phyloP scores from a whole-genome alignment of 2,113 vertebrate genomes.

The Zosterops borbonicus region DNA sequence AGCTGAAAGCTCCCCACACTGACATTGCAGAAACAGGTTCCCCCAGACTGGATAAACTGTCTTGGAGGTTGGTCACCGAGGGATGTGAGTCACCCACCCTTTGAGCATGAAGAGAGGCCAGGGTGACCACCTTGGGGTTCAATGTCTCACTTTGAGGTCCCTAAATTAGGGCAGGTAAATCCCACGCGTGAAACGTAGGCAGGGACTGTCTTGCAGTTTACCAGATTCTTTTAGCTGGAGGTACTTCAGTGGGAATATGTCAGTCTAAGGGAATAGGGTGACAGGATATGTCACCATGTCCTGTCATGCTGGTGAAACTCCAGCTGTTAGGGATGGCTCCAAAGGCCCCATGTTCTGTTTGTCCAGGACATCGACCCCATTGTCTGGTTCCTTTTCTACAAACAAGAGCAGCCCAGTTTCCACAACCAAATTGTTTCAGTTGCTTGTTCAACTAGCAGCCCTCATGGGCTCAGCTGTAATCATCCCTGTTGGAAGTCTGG shows the following conservation, averaged over 20 bases:
- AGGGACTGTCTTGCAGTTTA: neutral
- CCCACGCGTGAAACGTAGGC: rapidly evolving
- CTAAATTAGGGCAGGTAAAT: neutral
- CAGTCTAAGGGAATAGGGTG: rapidly evolving
- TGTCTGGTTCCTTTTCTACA: neutral
- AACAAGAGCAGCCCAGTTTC: neutral
- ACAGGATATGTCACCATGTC: neutral
- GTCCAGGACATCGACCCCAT: neutral
- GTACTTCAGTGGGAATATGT: rapidly evolving
- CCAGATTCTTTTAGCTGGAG: too few relatives aligned
- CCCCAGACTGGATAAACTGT: rapidly evolving
- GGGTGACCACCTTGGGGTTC: neutral
- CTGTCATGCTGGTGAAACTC: neutral
- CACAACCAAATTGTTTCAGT: neutral
- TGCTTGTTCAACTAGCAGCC: neutral
- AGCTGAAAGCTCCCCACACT: neutral
- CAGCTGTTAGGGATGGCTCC: neutral
- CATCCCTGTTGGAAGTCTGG: too few relatives aligned
- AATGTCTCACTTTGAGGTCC: neutral
- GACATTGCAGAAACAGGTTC: neutral
- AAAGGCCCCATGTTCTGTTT: neutral
- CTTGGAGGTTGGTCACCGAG: neutral
- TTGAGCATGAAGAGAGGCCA: neutral
- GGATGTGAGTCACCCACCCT: rapidly evolving
- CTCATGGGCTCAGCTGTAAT: neutral